phyloP scores from a whole-genome alignment of 2,113 vertebrate genomes.

The Crotalus horridus region DNA sequence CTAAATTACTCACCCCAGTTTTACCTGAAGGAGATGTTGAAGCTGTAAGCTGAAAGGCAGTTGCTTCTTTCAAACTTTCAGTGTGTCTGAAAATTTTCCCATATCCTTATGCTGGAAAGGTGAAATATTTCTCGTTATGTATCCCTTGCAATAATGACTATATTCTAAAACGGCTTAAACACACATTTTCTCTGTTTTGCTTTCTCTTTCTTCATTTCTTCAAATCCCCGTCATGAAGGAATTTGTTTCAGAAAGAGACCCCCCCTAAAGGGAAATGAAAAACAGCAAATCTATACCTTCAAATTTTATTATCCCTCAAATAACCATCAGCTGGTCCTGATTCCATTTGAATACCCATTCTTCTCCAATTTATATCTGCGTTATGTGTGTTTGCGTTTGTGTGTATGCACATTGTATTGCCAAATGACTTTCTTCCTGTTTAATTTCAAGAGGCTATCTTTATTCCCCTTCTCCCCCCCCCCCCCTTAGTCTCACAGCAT shows the following conservation, averaged over 20 bases:
- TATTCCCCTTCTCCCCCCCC: too few species aligned
- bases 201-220: not conserved
- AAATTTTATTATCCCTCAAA: not conserved
- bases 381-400: not conserved
- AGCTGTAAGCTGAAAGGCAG: not conserved
- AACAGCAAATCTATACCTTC: not conserved
- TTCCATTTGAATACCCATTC: not conserved
- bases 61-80: not conserved
- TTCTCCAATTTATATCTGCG: not conserved
- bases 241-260: not conserved
- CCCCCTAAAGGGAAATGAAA: not conserved
- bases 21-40: not conserved
- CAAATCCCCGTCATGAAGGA: not conserved
- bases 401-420: fast-evolving
- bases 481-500: not conserved
- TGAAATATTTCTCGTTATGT: not conserved
- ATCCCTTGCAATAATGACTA: not conserved
- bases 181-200: not conserved
- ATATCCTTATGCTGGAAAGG: not conserved
- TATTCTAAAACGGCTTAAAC: not conserved
- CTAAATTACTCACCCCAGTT: not conserved
- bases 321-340: not conserved
- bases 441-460: not conserved
- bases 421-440: not conserved
- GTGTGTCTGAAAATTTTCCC: not conserved